Evolutionary conservation across 53 echinoderm and acorn worm species (phyloP).

Genomic region (Mesocentrotus franciscanus): DNA sequence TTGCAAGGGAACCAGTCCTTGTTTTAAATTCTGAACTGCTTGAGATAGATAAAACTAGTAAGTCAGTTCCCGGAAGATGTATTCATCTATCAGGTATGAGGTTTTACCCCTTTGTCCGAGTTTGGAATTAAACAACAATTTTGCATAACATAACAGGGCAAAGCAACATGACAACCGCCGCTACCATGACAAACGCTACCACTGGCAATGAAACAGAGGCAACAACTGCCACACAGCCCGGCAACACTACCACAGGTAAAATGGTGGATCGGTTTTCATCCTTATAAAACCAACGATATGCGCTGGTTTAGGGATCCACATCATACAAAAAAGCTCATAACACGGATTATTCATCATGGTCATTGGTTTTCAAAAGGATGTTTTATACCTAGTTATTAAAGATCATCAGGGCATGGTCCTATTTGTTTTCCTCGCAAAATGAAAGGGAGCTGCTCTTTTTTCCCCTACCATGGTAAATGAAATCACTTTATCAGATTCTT

Average conservation of each 20-base stretch:
- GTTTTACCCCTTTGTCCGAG: no score
- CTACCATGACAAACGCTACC: not conserved
- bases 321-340: not conserved
- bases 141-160: constrained; percentile 16
- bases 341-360: not conserved
- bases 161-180: not conserved
- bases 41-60: no score
- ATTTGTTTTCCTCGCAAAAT: no score
- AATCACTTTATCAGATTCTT: no score
- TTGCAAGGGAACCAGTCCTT: no score
- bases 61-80: no score
- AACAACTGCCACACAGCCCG: not conserved
- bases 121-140: not conserved
- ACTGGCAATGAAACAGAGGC: not conserved
- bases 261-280: not conserved
- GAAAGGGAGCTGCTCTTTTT: no score
- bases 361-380: not conserved
- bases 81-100: no score
- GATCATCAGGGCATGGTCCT: no score
- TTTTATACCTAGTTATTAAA: not conserved
- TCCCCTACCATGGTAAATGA: no score
- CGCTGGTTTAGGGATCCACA: not conserved
- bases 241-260: not conserved
- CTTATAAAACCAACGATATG: not conserved
- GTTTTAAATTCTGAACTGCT: no score